Conservation (phyloP, 2,113 vertebrate species). For the Notothenia coriiceps region DNA sequence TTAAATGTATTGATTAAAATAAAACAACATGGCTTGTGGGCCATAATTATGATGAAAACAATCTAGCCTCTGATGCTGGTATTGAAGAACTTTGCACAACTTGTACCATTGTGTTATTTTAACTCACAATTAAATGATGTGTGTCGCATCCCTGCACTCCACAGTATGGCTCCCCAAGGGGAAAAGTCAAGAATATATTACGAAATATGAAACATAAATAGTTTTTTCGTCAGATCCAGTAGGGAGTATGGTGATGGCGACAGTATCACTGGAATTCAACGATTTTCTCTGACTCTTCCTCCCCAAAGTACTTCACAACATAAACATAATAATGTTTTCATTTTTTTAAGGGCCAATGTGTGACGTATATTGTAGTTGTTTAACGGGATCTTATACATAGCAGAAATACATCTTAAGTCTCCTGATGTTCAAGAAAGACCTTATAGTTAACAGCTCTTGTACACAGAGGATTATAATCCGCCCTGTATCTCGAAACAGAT, state of each 20-base stretch:
- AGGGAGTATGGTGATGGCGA: neutral
- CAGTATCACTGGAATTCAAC: neutral
- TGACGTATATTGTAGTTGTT: neutral
- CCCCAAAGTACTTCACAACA: neutral
- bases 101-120: neutral
- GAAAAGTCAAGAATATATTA: neutral
- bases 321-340: neutral
- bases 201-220: neutral
- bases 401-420: neutral
- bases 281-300: neutral
- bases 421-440: neutral
- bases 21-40: neutral
- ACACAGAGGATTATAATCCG: neutral
- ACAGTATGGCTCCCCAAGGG: neutral
- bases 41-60: neutral
- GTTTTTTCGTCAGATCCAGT: neutral
- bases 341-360: neutral
- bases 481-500: neutral
- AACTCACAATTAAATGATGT: conserved; percentile 13
- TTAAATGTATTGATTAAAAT: neutral
- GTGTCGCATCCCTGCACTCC: neutral
- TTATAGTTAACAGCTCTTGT: neutral
- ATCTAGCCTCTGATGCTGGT: neutral
- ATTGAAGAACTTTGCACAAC: neutral
- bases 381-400: neutral